Evolutionary conservation across 2,888 invertebrate genomes (phyloP), one percentile per base, ranked within the genome.

Genomic region (Allacma fusca): DNA sequence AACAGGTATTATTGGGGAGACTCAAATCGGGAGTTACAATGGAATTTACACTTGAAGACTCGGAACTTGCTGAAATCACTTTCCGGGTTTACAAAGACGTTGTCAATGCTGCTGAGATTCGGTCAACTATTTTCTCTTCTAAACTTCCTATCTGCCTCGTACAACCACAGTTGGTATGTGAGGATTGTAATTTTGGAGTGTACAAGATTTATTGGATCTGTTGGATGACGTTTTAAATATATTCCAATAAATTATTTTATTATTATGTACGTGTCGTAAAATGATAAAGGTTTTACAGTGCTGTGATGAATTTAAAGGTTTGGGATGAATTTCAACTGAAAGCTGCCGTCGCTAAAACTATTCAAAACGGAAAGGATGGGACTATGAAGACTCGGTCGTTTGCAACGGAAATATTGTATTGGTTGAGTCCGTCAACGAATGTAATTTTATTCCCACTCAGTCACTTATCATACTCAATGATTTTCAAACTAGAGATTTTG

Each of bases 391-490:
- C 57, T 7, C 57, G 57, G 13, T 57, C 57, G 7, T 57, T 57
- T 19, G n/a, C 57, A 16, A 57, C 57, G 57, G 57, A 57, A 57
- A 57, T 57, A 7, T 57, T 57, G 16, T 57, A 57, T 57, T 57
- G 57, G 57, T 57, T 57, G 21, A 57, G 57, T 57, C 57, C 57
- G 4, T 21, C 57, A 7, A 21, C 57, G 13, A 57, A 57, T 57
- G 57, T 57, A 57, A 16, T 4, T 16, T 4, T 34, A 34, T 34
- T 34, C 9, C 9, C 9, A 34, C 9, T n/a, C n/a, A n/a, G 34
- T 4, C 34, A 34, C n/a, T n/a, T n/a, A n/a, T n/a, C n/a, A n/a
- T n/a, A n/a, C n/a, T 34, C 5, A 9, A 9, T 34, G 9, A 34
- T 34, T 34, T 34, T 34, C 4, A 9, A 4, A 34, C 9, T 34